Base-by-base conservation (phyloP, 2,113 vertebrate species). In the Leucoraja erinaceus region DNA sequence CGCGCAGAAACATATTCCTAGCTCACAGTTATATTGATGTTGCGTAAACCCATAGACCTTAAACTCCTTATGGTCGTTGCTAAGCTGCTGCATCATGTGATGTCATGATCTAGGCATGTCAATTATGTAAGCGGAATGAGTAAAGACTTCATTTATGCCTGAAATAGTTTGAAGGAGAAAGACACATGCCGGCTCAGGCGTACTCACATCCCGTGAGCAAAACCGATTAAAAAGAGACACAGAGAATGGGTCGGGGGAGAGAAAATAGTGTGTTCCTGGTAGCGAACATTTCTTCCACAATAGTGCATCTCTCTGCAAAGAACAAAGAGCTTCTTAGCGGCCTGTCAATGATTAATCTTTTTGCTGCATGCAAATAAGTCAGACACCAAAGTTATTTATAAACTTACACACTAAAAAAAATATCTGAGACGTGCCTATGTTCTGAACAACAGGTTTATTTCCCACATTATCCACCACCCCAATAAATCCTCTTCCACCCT, bases 61-160 rank as follows among this genome's bases (percentile, higher is more conserved):
- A 91, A 91, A 72, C 68, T 72, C 90, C 38, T 91, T 74, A 25
- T 28, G 33, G 33, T 47, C 18, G 68, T 91, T 72, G 90, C 90
- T 74, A 74, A 74, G 90, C 90, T 74, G 18, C 33, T 25, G 68
- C 90, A 91, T 72, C 90, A 91, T 91, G 68, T 91, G 90, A 91
- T 91, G 68, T 91, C 90, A 91, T 72, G 90, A 91, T 91, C 68
- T 54, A 54, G 90, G 90, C 90, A 91, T 91, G 63, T 70, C 63
- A 68, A 90, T 90, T 68, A 90, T 90, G 63, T 72, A 47, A 72
- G 66, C 33, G 2, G 31, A 72, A 68, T 54, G 68, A 91, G 66
- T 16, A 9, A 54, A 33, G 20, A 54, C 38, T 54, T 5, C 66
- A 68, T 91, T 91, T 91, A 47, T 47, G 88, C 31, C 56, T 25